Conservation (phyloP, 1,140 invertebrate genomes). For the Drosophila prosaltans region DNA sequence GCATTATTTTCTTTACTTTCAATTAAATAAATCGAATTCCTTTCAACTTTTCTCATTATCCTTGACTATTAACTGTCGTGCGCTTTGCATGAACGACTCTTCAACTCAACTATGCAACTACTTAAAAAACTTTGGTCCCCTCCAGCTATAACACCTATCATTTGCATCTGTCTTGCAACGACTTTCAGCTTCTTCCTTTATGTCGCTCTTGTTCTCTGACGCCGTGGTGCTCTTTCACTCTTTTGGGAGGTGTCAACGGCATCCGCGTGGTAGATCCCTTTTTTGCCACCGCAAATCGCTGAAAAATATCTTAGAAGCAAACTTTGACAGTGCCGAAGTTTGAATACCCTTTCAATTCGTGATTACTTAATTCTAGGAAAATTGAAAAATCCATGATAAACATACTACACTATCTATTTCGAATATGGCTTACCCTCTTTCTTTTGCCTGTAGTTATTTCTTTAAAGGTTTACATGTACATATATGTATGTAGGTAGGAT, state of each 20-base stretch:
- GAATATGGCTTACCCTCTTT: too few relatives aligned
- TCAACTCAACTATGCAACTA: conserved; percentile 53
- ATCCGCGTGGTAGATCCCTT: conserved; percentile 24
- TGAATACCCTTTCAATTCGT: too few relatives aligned
- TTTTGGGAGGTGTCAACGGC: conserved; percentile 21
- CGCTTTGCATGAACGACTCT: conserved; percentile 23
- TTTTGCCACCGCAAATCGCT: conserved; percentile 28
- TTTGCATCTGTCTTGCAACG: conserved; percentile 33
- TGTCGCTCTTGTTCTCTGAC: not conserved
- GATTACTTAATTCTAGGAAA: too few relatives aligned
- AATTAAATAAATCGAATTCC: not conserved
- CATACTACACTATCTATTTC: too few relatives aligned
- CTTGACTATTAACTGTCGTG: conserved; percentile 35
- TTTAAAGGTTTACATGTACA: too few relatives aligned
- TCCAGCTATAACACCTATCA: conserved; percentile 40
- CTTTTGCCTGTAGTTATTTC: too few relatives aligned
- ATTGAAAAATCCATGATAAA: not conserved
- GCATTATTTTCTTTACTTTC: too few relatives aligned
- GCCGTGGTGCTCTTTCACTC: not conserved
- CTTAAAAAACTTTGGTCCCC: conserved; percentile 42
- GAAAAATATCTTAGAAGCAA: not conserved
- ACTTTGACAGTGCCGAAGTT: not conserved
- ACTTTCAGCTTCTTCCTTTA: not conserved
- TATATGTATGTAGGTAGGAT: too few relatives aligned
- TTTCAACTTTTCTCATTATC: conserved; percentile 52